These are phyloP conservation scores for Geophilus truncorum DNA, from an alignment of 2,888 invertebrate genomes.

Conservation along the genomic window DNA sequence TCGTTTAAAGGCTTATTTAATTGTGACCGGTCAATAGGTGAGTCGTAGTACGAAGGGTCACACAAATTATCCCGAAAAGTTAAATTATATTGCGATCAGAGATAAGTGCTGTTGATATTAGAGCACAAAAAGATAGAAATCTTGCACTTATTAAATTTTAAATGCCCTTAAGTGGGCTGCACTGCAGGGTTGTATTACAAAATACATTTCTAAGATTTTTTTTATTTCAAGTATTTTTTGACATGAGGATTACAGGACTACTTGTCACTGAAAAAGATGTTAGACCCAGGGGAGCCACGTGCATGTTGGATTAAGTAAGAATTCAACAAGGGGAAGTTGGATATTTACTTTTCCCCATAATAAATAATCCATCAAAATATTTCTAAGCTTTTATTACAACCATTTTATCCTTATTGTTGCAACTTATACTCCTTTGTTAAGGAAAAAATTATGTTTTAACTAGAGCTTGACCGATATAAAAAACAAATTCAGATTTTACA, in stretches of 20 bases:
- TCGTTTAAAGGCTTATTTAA: neutral
- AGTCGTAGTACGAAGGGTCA: neutral
- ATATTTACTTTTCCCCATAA: neutral
- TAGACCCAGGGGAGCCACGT: neutral
- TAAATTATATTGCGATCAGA: neutral
- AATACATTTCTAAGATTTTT: no score
- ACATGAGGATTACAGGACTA: neutral
- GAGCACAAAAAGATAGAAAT: neutral
- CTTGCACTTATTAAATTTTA: neutral
- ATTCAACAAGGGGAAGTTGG: neutral
- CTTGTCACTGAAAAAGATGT: neutral
- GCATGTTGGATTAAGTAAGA: neutral
- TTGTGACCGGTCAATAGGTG: neutral
- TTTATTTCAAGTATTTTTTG: neutral
- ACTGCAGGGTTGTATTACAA: no score
- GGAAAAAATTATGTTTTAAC: no score
- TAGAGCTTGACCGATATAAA: no score
- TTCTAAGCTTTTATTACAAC: neutral
- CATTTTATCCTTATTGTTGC: no score
- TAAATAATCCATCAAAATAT: neutral
- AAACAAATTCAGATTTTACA: no score
- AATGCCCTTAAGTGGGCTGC: neutral
- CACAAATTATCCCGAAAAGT: neutral
- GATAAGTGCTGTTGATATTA: conserved; percentile 8
- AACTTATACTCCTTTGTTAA: no score